Conservation (phyloP, 2,888 invertebrate genomes). For the Drosophila austrosaltans region DNA sequence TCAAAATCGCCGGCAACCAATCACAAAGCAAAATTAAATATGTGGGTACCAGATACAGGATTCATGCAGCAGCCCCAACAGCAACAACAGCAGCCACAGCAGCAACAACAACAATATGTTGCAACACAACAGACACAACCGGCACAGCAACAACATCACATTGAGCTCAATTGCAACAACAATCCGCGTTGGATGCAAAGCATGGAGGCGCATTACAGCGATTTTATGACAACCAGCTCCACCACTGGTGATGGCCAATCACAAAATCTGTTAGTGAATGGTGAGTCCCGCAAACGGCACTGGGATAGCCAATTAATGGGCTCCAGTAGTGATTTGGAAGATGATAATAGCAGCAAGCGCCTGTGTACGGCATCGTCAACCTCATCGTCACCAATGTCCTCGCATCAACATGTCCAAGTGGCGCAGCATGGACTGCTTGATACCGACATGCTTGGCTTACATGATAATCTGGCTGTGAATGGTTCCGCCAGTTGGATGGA, state of each 20-base stretch:
- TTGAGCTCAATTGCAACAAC: conserved; percentile 78
- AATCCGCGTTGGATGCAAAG: conserved; percentile 83
- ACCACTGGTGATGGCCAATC: conserved; percentile 61
- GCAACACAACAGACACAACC: conserved; percentile 37
- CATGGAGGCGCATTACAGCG: conserved; percentile 81
- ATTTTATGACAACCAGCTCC: conserved; percentile 71
- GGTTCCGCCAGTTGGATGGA: conserved; percentile 40
- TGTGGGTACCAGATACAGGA: conserved; percentile 70
- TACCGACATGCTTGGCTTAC: conserved; percentile 75
- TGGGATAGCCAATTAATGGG: conserved; percentile 79
- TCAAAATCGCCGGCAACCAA: conserved; percentile 69
- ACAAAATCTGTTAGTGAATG: conserved; percentile 58
- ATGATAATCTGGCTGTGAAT: conserved; percentile 77
- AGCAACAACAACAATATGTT: conserved; percentile 46
- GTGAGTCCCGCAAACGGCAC: conserved; percentile 76
- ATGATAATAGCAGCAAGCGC: conserved; percentile 77
- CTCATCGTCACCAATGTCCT: conserved; percentile 75
- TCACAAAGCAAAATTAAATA: conserved; percentile 63
- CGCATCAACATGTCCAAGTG: conserved; percentile 66
- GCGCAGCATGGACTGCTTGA: conserved; percentile 70
- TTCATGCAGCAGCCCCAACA: conserved; percentile 44
- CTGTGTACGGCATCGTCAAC: conserved; percentile 75
- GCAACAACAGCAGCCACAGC: conserved; percentile 42
- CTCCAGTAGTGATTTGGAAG: conserved; percentile 73
- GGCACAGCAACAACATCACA: conserved; percentile 74